Evolutionary conservation across 2,113 vertebrate genomes (phyloP), one percentile per base, ranked within the genome.

Genomic region (Varanus komodoensis): DNA sequence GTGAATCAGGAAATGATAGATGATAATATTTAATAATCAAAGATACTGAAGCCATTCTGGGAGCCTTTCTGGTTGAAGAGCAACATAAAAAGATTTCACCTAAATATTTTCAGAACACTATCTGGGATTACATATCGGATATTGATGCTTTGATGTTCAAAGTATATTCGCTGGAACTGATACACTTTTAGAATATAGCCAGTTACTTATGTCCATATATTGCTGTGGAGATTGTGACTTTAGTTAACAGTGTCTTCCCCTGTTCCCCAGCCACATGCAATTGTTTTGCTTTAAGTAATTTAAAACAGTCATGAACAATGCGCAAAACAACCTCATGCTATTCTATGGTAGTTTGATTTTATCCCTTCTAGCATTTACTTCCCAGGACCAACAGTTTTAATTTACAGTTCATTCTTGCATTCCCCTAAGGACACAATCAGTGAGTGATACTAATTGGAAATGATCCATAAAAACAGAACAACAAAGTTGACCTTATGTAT

Each of bases 391-490:
- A 78, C 38, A 27, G 21, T 57, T 89, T 74, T 61, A 89, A 75
- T 89, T 64, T 83, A 69, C 69, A 83, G 9, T 61, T 89, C n/a
- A 50, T 73, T 74, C 50, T 52, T 44, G 54, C 50, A 61, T 89
- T 82, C 34, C 38, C 69, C 54, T 11, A 57, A 83, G 71, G 88
- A 88, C 52, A 71, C 50, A 71, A 82, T 81, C 87, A 88, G 87
- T 57, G 88, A 77, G 57, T 77, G 44, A 84, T 67, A 52, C 44
- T 89, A 67, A 83, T 67, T 84, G 50, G 29, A 84, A 84, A 84
- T 84, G 29, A 89, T 64, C 81, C 27, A 89, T 89, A 74, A 89
- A 82, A 89, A 64, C 61, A 83, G 80, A 82, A 89, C n/a, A 71
- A 81, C 21, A 82, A 68, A 29, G 44, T 19, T 84, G 71, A 67